Conservation (phyloP, 2,113 vertebrate species). For the Parus major region DNA sequence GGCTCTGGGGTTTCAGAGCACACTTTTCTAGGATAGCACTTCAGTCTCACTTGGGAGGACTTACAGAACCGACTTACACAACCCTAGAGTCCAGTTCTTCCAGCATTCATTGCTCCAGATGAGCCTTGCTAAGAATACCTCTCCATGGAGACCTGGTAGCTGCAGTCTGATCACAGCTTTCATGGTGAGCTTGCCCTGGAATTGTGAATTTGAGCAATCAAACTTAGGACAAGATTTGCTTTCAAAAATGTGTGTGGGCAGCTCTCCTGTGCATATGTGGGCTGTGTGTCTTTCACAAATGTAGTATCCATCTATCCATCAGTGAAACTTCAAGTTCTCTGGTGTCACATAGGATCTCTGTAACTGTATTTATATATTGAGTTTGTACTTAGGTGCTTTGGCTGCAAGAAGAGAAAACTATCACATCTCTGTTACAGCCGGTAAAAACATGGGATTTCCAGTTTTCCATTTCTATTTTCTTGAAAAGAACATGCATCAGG, state of each 20-base stretch:
- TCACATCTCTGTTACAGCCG: background rate
- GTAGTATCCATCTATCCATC: background rate
- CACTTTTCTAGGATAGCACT: background rate
- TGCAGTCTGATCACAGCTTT: background rate
- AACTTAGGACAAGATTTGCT: background rate
- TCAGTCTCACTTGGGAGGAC: background rate
- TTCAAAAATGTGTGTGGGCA: background rate
- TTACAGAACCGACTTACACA: background rate
- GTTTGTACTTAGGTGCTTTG: background rate
- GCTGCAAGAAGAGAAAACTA: background rate
- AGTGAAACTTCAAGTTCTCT: background rate
- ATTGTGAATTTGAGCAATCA: background rate
- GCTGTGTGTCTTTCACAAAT: background rate
- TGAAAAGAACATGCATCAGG: background rate
- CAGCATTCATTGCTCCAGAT: background rate
- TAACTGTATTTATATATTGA: background rate
- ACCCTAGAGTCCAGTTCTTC: background rate
- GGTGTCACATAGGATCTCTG: background rate
- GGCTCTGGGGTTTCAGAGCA: background rate
- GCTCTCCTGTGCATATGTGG: background rate
- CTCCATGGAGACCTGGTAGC: background rate
- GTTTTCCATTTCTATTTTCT: background rate
- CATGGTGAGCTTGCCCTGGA: background rate
- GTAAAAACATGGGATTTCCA: background rate
- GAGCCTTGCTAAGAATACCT: background rate